These are phyloP conservation scores for Eleutherodactylus coqui DNA, from an alignment of 2,797 vertebrate species.

Conservation along the genomic window DNA sequence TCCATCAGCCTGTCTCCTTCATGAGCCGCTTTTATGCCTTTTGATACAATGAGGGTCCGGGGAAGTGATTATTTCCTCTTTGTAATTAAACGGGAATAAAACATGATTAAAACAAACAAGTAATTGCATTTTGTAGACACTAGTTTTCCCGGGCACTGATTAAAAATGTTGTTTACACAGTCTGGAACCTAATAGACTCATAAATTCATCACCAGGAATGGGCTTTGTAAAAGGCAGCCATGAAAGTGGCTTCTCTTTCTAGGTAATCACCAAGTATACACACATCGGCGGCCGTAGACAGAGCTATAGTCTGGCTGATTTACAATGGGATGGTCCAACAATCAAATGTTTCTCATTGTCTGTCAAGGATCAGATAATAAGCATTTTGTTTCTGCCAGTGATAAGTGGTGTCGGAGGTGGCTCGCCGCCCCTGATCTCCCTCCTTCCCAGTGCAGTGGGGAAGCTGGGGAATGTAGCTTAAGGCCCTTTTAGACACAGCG, in stretches of 20 bases:
- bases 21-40: slow-evolving; percentile 32
- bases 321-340: neutral
- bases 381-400: neutral
- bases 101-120: slow-evolving; percentile 63
- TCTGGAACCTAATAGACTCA: slow-evolving; percentile 46
- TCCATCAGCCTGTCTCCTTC: slow-evolving; percentile 33
- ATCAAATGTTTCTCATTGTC: neutral
- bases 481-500: no score
- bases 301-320: neutral
- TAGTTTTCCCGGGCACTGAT: slow-evolving; percentile 41
- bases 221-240: neutral
- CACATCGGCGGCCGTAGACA: neutral
- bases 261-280: neutral
- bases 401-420: neutral
- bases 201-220: slow-evolving; percentile 55
- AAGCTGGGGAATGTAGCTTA: no score
- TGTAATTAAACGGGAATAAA: slow-evolving; percentile 58
- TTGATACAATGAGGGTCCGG: slow-evolving; percentile 27
- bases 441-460: neutral
- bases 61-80: slow-evolving; percentile 55
- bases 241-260: neutral
- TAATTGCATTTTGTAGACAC: slow-evolving; percentile 58
- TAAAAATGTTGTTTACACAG: slow-evolving; percentile 62
- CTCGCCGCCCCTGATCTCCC: neutral
- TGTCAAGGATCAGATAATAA: neutral